Percentiles rank a stretch among this genome's conserved stretches.
These are phyloP conservation scores for Clarias magur DNA, from an alignment of 2,113 vertebrate genomes.

Conservation along the genomic window DNA sequence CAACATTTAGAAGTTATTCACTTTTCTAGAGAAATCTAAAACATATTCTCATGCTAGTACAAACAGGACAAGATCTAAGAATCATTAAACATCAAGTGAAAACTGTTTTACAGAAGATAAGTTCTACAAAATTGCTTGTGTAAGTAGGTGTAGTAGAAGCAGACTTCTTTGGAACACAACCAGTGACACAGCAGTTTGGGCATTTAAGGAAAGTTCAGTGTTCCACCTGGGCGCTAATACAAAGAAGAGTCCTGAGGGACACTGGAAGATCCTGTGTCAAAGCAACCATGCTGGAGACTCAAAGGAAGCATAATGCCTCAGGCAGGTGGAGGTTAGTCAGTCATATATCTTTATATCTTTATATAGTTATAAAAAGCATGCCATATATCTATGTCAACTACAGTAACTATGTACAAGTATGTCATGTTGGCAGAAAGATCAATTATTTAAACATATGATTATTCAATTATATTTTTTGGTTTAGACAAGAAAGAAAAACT, in stretches of 20 bases:
- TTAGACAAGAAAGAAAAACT: background rate
- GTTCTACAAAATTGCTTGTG: background rate
- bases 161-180: background rate
- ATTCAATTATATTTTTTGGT: background rate
- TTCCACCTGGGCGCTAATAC: background rate
- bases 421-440: background rate
- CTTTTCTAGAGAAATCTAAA: background rate
- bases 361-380: background rate
- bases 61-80: background rate
- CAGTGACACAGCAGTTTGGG: background rate
- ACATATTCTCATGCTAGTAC: background rate
- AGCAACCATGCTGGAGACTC: background rate
- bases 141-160: background rate
- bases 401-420: background rate
- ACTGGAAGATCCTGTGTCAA: background rate
- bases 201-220: background rate
- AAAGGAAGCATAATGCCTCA: background rate
- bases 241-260: background rate
- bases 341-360: too few relatives aligned
- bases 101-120: background rate
- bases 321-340: too few relatives aligned
- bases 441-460: background rate
- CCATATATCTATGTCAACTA: background rate
- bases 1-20: background rate
- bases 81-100: background rate